phyloP scores from a whole-genome alignment of 2,797 vertebrate genomes.

The Diceros bicornis region DNA sequence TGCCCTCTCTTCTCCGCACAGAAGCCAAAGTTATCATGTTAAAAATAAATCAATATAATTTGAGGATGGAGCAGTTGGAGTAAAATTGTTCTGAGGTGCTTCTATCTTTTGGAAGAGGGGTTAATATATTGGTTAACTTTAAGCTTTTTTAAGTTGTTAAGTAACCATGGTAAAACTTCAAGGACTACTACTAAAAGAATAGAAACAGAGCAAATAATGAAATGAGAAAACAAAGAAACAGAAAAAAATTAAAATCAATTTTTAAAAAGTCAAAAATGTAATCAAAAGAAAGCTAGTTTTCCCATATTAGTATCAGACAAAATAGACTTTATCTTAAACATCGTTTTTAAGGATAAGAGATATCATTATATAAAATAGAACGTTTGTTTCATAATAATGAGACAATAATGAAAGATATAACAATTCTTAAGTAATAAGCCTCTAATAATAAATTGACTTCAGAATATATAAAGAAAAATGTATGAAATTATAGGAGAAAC shows the following conservation, averaged over 20 bases:
- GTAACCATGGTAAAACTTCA: background rate
- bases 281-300: background rate
- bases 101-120: background rate
- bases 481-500: background rate
- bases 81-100: background rate
- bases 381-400: background rate
- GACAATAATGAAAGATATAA: background rate
- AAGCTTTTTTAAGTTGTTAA: constrained; percentile 10
- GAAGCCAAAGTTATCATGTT: background rate
- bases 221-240: background rate
- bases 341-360: background rate
- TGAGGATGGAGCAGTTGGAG: background rate
- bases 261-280: background rate
- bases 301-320: background rate
- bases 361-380: background rate
- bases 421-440: background rate
- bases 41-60: background rate
- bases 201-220: background rate
- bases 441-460: background rate
- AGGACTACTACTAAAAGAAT: constrained; percentile 1
- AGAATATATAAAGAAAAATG: background rate
- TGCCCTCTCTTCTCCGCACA: background rate
- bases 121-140: background rate
- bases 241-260: background rate
- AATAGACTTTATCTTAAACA: background rate